These are phyloP conservation scores for Gisinianus flammeolus DNA, from an alignment of 2,888 invertebrate species.

Conservation along the genomic window DNA sequence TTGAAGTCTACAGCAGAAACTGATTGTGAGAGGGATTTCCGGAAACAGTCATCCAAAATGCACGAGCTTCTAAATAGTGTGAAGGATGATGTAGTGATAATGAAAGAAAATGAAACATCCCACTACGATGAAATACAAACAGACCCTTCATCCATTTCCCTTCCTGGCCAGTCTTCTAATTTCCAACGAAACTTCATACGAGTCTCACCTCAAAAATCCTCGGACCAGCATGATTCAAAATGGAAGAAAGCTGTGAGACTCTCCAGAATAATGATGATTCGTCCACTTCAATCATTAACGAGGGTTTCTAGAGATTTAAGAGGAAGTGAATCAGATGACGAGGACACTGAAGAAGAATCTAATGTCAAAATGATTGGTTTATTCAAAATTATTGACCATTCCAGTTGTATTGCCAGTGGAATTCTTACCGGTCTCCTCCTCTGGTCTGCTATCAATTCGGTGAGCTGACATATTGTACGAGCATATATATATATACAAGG, in stretches of 20 bases:
- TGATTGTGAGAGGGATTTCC: not conserved
- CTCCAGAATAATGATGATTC: conserved; percentile 26
- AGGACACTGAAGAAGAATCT: not conserved
- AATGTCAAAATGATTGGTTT: conserved; percentile 23
- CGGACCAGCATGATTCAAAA: not conserved
- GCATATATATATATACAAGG: too few species aligned
- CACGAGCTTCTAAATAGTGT: conserved; percentile 29
- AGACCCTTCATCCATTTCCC: not conserved
- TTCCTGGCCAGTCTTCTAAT: not conserved
- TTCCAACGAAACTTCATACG: conserved; percentile 28
- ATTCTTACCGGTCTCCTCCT: conserved; percentile 30
- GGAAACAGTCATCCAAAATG: conserved; percentile 23
- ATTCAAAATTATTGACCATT: conserved; percentile 25
- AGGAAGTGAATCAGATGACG: conserved; percentile 3
- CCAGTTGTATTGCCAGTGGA: conserved; percentile 35
- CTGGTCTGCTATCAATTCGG: conserved; percentile 26
- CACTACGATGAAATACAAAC: conserved; percentile 6
- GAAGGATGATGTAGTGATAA: conserved; percentile 33
- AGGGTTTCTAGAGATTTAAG: not conserved
- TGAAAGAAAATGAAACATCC: conserved; percentile 18
- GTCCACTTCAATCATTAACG: not conserved
- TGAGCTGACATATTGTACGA: not conserved
- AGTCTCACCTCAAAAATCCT: conserved; percentile 34
- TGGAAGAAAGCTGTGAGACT: conserved; percentile 35
- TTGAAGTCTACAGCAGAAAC: not conserved